These are phyloP conservation scores for Chironomus riparius DNA, from an alignment of 2,888 invertebrate species.

Conservation along the genomic window DNA sequence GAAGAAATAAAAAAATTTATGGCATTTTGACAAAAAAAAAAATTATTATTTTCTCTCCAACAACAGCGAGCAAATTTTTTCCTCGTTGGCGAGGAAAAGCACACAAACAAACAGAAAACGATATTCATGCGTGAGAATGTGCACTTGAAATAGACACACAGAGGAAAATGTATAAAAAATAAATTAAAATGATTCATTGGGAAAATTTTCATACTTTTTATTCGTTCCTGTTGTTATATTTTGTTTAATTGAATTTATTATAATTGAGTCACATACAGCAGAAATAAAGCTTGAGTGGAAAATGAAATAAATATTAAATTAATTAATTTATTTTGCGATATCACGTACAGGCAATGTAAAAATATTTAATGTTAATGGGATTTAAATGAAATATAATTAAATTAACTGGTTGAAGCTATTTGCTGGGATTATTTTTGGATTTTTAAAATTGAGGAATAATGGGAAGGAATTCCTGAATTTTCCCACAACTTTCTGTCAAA, in stretches of 20 bases:
- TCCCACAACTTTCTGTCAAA: too few species aligned
- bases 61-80: too few species aligned
- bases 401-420: too few species aligned
- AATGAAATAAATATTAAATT: not conserved
- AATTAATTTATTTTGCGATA: not conserved
- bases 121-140: not conserved
- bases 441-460: too few species aligned
- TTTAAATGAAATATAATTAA: too few species aligned
- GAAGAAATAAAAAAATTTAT: constrained; percentile 8
- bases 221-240: not conserved
- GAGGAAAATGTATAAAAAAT: not conserved
- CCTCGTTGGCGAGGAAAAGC: not conserved
- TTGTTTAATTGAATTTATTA: not conserved
- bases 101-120: not conserved
- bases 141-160: not conserved
- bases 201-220: not conserved
- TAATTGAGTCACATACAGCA: not conserved
- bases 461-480: too few species aligned
- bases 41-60: not conserved
- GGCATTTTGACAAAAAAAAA: constrained; percentile 22
- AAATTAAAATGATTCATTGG: not conserved
- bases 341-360: too few species aligned
- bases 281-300: not conserved
- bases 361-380: too few species aligned
- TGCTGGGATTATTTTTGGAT: too few species aligned